phyloP scores from a whole-genome alignment of 1,140 invertebrate species.

The Listronotus bonariensis region DNA sequence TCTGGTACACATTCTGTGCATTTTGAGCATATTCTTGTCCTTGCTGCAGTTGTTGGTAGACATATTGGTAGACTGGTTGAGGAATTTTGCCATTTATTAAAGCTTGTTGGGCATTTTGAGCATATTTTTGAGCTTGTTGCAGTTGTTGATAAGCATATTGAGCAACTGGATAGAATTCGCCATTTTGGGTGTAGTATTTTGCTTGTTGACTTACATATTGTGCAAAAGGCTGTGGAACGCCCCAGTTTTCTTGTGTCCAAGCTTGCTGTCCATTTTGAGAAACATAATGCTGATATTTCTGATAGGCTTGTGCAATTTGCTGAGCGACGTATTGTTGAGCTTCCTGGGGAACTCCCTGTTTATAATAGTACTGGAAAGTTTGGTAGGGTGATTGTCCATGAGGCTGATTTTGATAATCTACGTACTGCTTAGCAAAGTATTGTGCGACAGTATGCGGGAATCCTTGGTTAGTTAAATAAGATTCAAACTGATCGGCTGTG shows the following conservation, averaged over 20 bases:
- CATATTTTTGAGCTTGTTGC: slow-evolving; percentile 14
- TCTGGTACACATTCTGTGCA: slow-evolving; percentile 6
- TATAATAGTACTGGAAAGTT: slow-evolving; percentile 22
- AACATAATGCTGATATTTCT: slow-evolving; percentile 7
- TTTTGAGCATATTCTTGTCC: slow-evolving; percentile 10
- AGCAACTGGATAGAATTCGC: not conserved
- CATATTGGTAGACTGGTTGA: slow-evolving; percentile 14
- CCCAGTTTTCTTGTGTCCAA: slow-evolving; percentile 1
- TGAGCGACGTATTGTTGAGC: slow-evolving; percentile 17
- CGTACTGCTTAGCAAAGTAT: slow-evolving; percentile 19
- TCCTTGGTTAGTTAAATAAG: slow-evolving; percentile 10
- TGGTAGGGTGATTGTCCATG: slow-evolving; percentile 18
- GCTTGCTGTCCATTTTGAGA: slow-evolving; percentile 5
- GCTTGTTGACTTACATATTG: slow-evolving; percentile 9
- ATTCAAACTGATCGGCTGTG: slow-evolving; percentile 4
- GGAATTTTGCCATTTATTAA: not conserved
- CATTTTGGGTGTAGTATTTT: slow-evolving; percentile 14
- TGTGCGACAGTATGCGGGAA: slow-evolving; percentile 15
- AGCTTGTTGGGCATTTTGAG: slow-evolving; percentile 15
- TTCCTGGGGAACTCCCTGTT: slow-evolving; percentile 11
- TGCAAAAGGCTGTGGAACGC: slow-evolving; percentile 8
- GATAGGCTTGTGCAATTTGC: slow-evolving; percentile 12
- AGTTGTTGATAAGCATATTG: slow-evolving; percentile 14
- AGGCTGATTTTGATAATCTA: slow-evolving; percentile 4
- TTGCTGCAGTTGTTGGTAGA: slow-evolving; percentile 17